A percentile compares a stretch with the other conserved stretches of the same genome.
Conservation (phyloP, 2,113 vertebrate genomes). For the Centropristis striata region DNA sequence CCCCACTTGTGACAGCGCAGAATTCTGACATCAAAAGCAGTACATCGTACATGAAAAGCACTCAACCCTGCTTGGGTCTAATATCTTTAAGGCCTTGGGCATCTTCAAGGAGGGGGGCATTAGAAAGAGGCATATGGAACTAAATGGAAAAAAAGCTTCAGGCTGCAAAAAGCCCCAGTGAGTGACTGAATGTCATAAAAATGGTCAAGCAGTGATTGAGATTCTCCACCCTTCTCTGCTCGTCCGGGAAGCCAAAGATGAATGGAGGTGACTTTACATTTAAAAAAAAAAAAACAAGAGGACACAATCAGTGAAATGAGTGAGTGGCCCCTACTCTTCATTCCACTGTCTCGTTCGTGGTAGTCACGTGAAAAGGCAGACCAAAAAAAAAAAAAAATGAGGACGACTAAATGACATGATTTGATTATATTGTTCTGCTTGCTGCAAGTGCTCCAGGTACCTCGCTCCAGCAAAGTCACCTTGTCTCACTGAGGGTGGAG, state of each 20-base stretch:
- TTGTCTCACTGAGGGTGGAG: slow-evolving; percentile 37
- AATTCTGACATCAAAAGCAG: slow-evolving; percentile 45
- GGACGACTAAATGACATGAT: slow-evolving; percentile 59
- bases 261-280: slow-evolving; percentile 63
- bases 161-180: slow-evolving; percentile 21
- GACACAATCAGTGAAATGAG: slow-evolving; percentile 52
- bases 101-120: slow-evolving; percentile 17
- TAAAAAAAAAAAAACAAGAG: not conserved
- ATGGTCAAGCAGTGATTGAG: slow-evolving; percentile 52
- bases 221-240: slow-evolving; percentile 48
- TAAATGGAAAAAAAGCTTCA: slow-evolving; percentile 32
- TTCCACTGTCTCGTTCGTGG: slow-evolving; percentile 13
- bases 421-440: slow-evolving; percentile 64
- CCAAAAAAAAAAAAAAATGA: not conserved
- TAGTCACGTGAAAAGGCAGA: slow-evolving; percentile 42
- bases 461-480: slow-evolving; percentile 70
- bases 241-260: slow-evolving; percentile 37
- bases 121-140: not conserved
- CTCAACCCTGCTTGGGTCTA: slow-evolving; percentile 15
- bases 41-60: slow-evolving; percentile 15
- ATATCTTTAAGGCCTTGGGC: slow-evolving; percentile 29
- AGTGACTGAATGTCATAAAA: slow-evolving; percentile 36
- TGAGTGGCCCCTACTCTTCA: not conserved
- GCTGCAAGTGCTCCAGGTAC: slow-evolving; percentile 28
- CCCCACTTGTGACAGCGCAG: not conserved